These are phyloP conservation scores for Varanus komodoensis DNA, from an alignment of 2,113 vertebrate genomes.

Conservation along the genomic window DNA sequence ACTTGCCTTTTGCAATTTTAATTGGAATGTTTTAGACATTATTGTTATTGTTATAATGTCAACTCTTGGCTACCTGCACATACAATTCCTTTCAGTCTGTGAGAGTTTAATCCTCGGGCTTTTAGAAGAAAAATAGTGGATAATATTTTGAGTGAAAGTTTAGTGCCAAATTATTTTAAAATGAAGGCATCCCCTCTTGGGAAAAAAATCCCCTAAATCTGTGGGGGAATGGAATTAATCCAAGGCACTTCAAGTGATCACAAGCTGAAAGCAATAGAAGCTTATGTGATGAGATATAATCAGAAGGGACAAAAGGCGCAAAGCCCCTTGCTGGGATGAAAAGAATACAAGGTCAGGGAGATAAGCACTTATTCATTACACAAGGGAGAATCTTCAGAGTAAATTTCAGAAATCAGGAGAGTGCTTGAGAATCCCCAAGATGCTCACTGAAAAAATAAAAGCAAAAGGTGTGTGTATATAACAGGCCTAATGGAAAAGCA, in stretches of 20 bases:
- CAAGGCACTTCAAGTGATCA: conserved; percentile 55
- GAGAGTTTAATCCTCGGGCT: conserved; percentile 12
- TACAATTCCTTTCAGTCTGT: conserved; percentile 10
- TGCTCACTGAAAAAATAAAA: conserved; percentile 40
- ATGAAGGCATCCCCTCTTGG: conserved; percentile 24
- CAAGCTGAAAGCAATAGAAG: conserved; percentile 46
- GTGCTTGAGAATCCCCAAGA: conserved; percentile 37
- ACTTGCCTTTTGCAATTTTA: conserved; percentile 42
- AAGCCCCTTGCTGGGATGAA: conserved; percentile 37
- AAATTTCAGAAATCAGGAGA: conserved; percentile 62
- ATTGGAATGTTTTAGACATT: conserved; percentile 24
- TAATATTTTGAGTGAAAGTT: conserved; percentile 30
- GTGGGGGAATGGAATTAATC: conserved; percentile 65
- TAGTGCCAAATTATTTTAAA: conserved; percentile 52
- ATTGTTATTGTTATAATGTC: conserved; percentile 28
- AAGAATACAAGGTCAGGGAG: conserved; percentile 47
- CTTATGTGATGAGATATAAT: conserved; percentile 67
- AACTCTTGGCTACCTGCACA: neutral
- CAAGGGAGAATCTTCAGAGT: conserved; percentile 30
- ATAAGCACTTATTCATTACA: conserved; percentile 48
- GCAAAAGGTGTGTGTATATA: neutral
- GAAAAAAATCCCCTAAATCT: conserved; percentile 51
- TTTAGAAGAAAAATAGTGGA: conserved; percentile 40
- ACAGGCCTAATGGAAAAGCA: neutral
- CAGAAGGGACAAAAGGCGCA: conserved; percentile 58